phyloP scores from a whole-genome alignment of 2,113 vertebrate species.

The Terrapene triunguis region DNA sequence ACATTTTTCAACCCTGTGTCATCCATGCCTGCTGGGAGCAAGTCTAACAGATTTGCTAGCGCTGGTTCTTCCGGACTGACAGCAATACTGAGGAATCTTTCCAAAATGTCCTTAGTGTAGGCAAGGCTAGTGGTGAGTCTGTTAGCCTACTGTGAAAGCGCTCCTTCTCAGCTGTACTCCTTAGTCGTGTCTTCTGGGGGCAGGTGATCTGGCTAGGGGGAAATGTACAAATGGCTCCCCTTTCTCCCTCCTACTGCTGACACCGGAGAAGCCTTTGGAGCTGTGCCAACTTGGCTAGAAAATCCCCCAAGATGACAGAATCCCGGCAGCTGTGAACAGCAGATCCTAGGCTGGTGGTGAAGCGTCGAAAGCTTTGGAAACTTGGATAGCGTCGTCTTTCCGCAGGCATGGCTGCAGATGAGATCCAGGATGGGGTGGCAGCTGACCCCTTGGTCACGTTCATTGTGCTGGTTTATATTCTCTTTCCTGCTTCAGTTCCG shows the following conservation, averaged over 20 bases:
- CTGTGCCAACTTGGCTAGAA: constrained; percentile 66
- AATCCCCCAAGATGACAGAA: constrained; percentile 25
- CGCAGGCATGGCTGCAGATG: neutral
- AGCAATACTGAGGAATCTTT: neutral
- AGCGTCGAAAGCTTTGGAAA: constrained; percentile 59
- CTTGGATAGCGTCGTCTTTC: constrained; percentile 61
- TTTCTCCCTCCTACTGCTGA: constrained; percentile 64
- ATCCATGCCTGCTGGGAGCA: neutral
- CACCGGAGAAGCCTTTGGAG: neutral
- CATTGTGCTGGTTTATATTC: constrained; percentile 76
- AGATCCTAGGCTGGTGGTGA: constrained; percentile 6
- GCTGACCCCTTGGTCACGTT: constrained; percentile 75
- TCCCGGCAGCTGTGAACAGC: constrained; percentile 9
- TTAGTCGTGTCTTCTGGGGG: constrained; percentile 16
- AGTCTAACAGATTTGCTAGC: neutral
- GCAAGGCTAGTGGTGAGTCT: neutral
- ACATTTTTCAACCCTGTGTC: neutral
- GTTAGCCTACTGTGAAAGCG: neutral
- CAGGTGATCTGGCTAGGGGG: neutral
- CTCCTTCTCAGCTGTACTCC: neutral
- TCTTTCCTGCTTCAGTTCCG: constrained; percentile 68
- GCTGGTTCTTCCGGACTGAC: neutral
- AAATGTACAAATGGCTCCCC: constrained; percentile 36
- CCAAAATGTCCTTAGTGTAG: neutral
- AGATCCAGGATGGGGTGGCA: constrained; percentile 80